Percentiles rank a stretch among this genome's conserved stretches.
Conservation (phyloP, 2,888 invertebrate genomes). For the Papilio elwesi region DNA sequence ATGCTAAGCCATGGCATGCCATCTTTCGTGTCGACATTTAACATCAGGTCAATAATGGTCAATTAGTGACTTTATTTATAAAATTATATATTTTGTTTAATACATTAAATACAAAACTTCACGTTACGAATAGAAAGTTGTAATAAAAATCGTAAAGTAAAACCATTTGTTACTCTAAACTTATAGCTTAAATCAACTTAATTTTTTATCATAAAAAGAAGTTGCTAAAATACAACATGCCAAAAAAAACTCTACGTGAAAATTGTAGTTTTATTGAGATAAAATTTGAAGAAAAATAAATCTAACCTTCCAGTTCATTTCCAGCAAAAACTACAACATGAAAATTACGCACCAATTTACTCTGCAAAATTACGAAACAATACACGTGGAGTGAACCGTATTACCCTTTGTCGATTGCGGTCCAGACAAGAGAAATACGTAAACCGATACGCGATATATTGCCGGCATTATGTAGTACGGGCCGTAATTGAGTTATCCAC, state of each 20-base stretch:
- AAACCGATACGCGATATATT: slow-evolving; percentile 41
- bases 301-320: slow-evolving; percentile 26
- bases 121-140: too few relatives aligned
- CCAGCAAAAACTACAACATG: slow-evolving; percentile 26
- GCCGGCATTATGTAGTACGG: slow-evolving; percentile 40
- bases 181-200: slow-evolving; percentile 1
- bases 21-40: too few relatives aligned
- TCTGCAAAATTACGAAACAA: slow-evolving; percentile 38
- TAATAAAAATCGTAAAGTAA: too few relatives aligned
- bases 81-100: too few relatives aligned
- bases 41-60: too few relatives aligned
- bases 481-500: slow-evolving; percentile 40
- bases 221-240: slow-evolving; percentile 8
- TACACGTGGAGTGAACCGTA: slow-evolving; percentile 41
- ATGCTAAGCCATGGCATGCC: too few relatives aligned
- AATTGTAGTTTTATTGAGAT: slow-evolving; percentile 22
- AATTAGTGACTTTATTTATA: too few relatives aligned
- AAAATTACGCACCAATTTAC: slow-evolving; percentile 34
- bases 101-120: too few relatives aligned
- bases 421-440: slow-evolving; percentile 41
- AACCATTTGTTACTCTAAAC: neutral
- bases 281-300: slow-evolving; percentile 30
- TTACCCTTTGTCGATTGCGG: slow-evolving; percentile 41
- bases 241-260: neutral
- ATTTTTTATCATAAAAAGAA: slow-evolving; percentile 21